Evolutionary conservation across 2,797 vertebrate species (phyloP), one percentile per base, ranked within the genome.

Genomic region (Mallotus villosus): DNA sequence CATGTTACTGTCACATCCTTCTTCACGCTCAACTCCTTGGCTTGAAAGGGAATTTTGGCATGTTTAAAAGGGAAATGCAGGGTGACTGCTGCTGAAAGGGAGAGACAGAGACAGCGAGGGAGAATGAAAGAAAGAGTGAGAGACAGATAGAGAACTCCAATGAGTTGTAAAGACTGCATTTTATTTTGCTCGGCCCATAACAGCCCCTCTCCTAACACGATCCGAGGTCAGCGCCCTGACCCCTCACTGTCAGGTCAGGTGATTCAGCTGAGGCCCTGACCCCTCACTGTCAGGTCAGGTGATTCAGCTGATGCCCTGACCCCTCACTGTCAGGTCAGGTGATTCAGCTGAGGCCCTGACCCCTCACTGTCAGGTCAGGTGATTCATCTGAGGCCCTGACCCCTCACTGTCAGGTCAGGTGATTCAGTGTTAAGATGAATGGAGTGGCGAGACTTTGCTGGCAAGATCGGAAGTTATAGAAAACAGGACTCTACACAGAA

Each of bases 1-100:
- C 74, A 65, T 51, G 75, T 81, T 77, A 59, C 74, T 72, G 74
- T 82, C 78, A n/a, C 70, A 73, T 82, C 76, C 81, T 76, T 55
- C 64, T 70, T 2, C 17, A 5, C 4, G 19, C 16, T 17, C 51
- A 7, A 5, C 51, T 55, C 19, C 51, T n/a, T n/a, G 16, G 16
- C 0, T n/a, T 55, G n/a, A 6, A n/a, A 55, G 51, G 51, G 51
- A 55, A 6, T 4, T 55, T 55, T n/a, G n/a, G 51, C 16, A 55
- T 55, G 51, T 55, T 55, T 55, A n/a, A 16, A 24, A 61, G 3
- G 12, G 6, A 25, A 12, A 25, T 27, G 16, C 22, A 12, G 24
- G 29, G 17, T 9, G 14, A 5, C 24, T 16, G 27, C 2, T 6
- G 61, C 24, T 24, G 27, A n/a, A 16, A 19, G 61, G 27, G 58